Conservation (phyloP, 2,888 invertebrate genomes). For the Acrobasis consociella region DNA sequence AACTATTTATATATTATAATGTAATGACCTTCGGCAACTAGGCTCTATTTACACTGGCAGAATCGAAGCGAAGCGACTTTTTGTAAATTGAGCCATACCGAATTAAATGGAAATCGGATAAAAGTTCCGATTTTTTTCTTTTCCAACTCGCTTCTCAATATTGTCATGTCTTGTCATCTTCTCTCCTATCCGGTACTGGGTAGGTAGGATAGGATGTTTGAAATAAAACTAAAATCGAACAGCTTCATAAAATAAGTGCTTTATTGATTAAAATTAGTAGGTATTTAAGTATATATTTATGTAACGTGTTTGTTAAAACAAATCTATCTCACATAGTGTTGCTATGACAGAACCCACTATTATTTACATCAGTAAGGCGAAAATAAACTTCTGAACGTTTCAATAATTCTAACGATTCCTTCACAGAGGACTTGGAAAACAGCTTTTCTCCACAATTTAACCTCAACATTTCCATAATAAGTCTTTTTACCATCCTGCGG, state of each 20-base stretch:
- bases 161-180: too few relatives aligned
- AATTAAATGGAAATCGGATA: too few relatives aligned
- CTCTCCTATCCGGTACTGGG: too few relatives aligned
- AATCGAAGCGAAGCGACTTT: too few relatives aligned
- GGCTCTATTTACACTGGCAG: too few relatives aligned
- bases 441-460: constrained; percentile 9
- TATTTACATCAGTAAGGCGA: constrained; percentile 49
- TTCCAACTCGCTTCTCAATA: too few relatives aligned
- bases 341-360: constrained; percentile 36
- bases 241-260: constrained; percentile 80
- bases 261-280: constrained; percentile 77
- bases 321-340: constrained; percentile 43
- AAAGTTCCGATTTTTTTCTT: too few relatives aligned
- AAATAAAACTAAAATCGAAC: constrained; percentile 59
- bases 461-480: constrained; percentile 12
- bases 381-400: constrained; percentile 11
- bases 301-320: constrained; percentile 59
- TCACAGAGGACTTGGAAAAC: not conserved
- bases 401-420: constrained; percentile 18
- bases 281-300: constrained; percentile 63
- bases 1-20: too few relatives aligned
- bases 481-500: constrained; percentile 8
- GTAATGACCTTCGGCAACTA: too few relatives aligned
- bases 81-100: too few relatives aligned
- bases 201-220: constrained; percentile 24